Percentiles rank a stretch among this genome's conserved stretches.
Evolutionary conservation across 2,888 invertebrate genomes (phyloP).

Genomic region (Patella ulyssiponensis): DNA sequence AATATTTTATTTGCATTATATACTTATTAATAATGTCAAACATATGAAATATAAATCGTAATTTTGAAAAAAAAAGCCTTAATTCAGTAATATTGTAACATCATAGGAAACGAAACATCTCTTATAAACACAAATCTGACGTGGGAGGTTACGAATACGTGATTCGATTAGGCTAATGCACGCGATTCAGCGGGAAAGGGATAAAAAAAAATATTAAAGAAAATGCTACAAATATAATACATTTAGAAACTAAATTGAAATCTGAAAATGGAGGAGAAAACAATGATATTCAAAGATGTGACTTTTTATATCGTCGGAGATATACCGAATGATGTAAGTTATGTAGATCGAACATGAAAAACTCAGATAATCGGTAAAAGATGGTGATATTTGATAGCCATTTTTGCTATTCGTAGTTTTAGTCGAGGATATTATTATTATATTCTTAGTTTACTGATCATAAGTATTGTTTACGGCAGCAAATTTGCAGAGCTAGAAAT

Average conservation of each 20-base stretch:
- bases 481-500: not conserved
- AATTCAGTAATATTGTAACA: no score
- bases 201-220: not conserved
- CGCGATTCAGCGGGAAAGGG: conserved; percentile 3
- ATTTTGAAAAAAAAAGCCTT: no score
- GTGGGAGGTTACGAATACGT: not conserved
- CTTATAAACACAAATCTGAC: no score
- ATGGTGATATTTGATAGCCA: not conserved
- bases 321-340: conserved; percentile 79
- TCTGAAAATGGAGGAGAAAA: not conserved
- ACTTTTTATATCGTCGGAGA: conserved; percentile 73
- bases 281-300: conserved; percentile 83
- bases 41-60: no score
- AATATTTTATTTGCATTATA: no score
- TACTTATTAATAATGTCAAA: no score
- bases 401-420: not conserved
- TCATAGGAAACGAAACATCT: no score
- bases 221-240: no score
- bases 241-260: not conserved
- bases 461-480: not conserved
- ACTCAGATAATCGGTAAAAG: no score
- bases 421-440: not conserved
- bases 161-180: not conserved
- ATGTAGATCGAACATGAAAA: conserved; percentile 7
- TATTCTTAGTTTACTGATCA: not conserved